phyloP scores from a whole-genome alignment of 2,113 vertebrate species.

The Ochotona princeps region DNA sequence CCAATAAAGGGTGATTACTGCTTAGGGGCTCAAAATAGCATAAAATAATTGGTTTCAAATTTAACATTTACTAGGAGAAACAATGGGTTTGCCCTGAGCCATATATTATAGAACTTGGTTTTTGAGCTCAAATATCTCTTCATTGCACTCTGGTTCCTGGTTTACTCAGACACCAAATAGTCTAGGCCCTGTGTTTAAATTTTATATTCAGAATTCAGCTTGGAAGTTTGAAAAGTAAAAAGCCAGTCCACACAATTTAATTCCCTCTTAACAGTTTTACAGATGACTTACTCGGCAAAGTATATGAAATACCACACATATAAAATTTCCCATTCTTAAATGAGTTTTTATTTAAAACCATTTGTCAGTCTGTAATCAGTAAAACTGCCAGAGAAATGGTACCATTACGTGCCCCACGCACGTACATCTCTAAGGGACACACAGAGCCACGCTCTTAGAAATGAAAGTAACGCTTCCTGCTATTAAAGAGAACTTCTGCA shows the following conservation, averaged over 20 bases:
- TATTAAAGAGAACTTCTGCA: not conserved
- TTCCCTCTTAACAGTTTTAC: slow-evolving; percentile 17
- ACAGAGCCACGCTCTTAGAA: not conserved
- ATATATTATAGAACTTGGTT: not conserved
- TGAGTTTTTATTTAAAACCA: slow-evolving; percentile 49
- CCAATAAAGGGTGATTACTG: slow-evolving; percentile 24
- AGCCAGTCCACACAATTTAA: not conserved
- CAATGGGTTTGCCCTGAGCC: not conserved
- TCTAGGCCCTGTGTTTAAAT: not conserved
- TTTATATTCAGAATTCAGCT: slow-evolving; percentile 6
- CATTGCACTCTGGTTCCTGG: slow-evolving; percentile 14
- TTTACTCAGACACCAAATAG: slow-evolving; percentile 23
- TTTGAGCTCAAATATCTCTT: slow-evolving; percentile 12
- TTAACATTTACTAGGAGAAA: slow-evolving; percentile 7
- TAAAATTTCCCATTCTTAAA: slow-evolving; percentile 42
- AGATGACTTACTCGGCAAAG: slow-evolving; percentile 34
- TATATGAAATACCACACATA: slow-evolving; percentile 1
- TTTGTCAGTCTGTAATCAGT: not conserved
- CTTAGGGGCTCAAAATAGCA: slow-evolving; percentile 15
- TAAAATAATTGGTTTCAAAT: not conserved
- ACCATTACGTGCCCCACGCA: not conserved
- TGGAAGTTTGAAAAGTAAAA: slow-evolving; percentile 53
- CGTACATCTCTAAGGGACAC: not conserved
- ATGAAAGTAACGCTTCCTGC: not conserved
- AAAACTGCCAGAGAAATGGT: slow-evolving; percentile 28